Evolutionary conservation across 2,888 invertebrate species (phyloP).

Genomic region (Miltochrista miniata): DNA sequence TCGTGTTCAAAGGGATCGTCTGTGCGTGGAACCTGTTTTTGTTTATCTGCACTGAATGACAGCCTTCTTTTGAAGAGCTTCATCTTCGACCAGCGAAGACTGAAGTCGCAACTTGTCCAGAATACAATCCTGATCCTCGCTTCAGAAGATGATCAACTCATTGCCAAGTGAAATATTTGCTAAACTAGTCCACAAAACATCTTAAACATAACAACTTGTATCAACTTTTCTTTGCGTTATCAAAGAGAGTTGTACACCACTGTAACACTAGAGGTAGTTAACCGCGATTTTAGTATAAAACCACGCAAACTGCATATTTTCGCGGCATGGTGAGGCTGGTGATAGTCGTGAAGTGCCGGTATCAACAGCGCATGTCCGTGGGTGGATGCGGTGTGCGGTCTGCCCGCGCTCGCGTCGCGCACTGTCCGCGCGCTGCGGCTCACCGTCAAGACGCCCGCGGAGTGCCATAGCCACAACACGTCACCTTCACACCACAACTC

Average conservation of each 20-base stretch:
- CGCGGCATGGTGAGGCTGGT: slow-evolving; percentile 47
- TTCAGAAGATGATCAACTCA: slow-evolving; percentile 46
- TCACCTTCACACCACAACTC: slow-evolving; percentile 56
- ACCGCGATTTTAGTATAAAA: slow-evolving; percentile 52
- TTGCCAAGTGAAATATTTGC: slow-evolving; percentile 28
- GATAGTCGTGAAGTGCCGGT: slow-evolving; percentile 31
- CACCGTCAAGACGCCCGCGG: slow-evolving; percentile 41
- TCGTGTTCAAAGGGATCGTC: slow-evolving; percentile 79
- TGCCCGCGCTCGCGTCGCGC: slow-evolving; percentile 72
- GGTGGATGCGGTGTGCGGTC: slow-evolving; percentile 60
- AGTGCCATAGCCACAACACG: slow-evolving; percentile 25
- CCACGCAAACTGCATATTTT: slow-evolving; percentile 52
- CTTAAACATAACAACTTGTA: slow-evolving; percentile 32
- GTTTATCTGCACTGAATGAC: slow-evolving; percentile 79
- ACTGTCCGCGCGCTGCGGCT: slow-evolving; percentile 54
- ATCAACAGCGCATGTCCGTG: slow-evolving; percentile 50
- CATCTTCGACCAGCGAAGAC: slow-evolving; percentile 58
- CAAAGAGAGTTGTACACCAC: slow-evolving; percentile 54
- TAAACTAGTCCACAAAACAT: slow-evolving; percentile 29
- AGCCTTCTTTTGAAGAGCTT: slow-evolving; percentile 81
- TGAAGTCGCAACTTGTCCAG: slow-evolving; percentile 26
- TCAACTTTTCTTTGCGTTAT: slow-evolving; percentile 41
- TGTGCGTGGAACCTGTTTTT: slow-evolving; percentile 70
- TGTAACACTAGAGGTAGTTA: slow-evolving; percentile 45
- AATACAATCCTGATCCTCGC: slow-evolving; percentile 48